Evolutionary conservation across 2,797 vertebrate species (phyloP).

Genomic region (Alcedo quadribrachys): DNA sequence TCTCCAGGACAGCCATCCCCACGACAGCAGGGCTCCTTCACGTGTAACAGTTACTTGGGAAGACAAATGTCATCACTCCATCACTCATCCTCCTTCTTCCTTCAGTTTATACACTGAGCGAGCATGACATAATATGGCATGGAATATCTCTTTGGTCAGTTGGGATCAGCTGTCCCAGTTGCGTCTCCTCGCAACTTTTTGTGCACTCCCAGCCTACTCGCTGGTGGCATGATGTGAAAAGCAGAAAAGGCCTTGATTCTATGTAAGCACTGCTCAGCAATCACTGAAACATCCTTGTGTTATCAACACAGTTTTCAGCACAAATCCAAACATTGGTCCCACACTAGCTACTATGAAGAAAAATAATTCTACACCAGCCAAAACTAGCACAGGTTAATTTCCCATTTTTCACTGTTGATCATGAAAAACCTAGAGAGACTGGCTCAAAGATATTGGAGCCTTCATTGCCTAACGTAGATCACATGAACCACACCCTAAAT

Average conservation of each 20-base stretch:
- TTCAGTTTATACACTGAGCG: background rate
- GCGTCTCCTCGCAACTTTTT: background rate
- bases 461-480: background rate
- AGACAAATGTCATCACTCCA: background rate
- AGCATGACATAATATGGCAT: background rate
- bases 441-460: background rate
- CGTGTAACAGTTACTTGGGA: background rate
- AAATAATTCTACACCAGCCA: background rate
- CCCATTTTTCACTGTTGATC: background rate
- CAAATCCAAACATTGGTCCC: background rate
- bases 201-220: background rate
- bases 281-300: background rate
- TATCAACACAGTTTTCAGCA: background rate
- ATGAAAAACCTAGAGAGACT: constrained; percentile 19
- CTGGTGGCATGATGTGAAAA: background rate
- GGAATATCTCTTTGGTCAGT: background rate
- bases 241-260: background rate
- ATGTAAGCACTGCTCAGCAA: background rate
- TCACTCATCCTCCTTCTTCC: background rate
- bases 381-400: background rate
- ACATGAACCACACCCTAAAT: background rate
- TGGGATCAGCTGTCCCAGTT: background rate
- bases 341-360: background rate
- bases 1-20: background rate
- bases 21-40: background rate